Base-by-base conservation (phyloP, 2,113 vertebrate genomes). In the Callorhinus ursinus region DNA sequence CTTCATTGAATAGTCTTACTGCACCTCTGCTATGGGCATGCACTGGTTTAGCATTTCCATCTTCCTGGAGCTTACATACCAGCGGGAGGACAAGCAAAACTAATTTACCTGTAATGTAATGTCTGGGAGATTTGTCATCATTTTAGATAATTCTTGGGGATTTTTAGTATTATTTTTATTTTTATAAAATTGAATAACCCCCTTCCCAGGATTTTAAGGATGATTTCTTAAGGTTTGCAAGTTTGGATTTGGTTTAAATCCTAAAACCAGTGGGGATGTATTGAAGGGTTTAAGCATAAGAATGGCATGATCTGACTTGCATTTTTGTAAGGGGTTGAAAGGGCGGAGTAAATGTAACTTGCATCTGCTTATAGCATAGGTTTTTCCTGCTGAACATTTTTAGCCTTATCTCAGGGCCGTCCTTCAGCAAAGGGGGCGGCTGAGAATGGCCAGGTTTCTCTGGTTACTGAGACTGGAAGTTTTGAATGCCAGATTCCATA, bases 201-300 rank as follows among this genome's bases (percentile, higher is more conserved):
- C 82, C 42, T 12, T 53, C 42, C 22, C 61, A 39, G 63, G 13
- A 28, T 80, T 90, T 83, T 79, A 72, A 88, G 67, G 31, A 65
- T 26, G 1, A 26, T 59, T 91, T 69, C 57, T 88, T 92, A 84
- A 33, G 42, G 59, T 76, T 61, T 76, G 14, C n/a, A 61, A 15
- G 61, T 89, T 51, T 69, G n/a, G 61, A 53, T 76, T 92, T 93
- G 36, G n/a, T 80, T n/a, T 88, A 81, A 74, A 82, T 74, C 72
- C 55, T 53, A 5, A 81, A 55, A 80, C 71, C 55, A 85, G 12
- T 31, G 61, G n/a, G 82, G 9, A 24, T 72, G 5, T 83, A 16
- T 39, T 42, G 61, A 36, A 59, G 46, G 13, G 46, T 59, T 79
- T 67, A 42, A 63, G 59, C 90, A 39, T 39, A 53, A 84, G 31